These are phyloP conservation scores for silkworm (Bombyx mori) DNA, from an alignment of 1,140 invertebrate genomes.

Conservation along the genomic window ASM3026992v2 NC_085107.1:19232001-19232500, in stretches of 20 bases:
- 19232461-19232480: conserved; percentile 12
- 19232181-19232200: neutral
- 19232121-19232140: conserved; percentile 1
- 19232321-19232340: conserved; percentile 8
- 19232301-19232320: conserved; percentile 5
- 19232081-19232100: neutral
- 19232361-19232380: conserved; percentile 8
- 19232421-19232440: conserved; percentile 53
- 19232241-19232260: neutral
- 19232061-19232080: too few species aligned
- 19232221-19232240: neutral
- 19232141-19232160: conserved; percentile 9
- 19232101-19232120: neutral
- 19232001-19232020: too few species aligned
- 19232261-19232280: conserved; percentile 5
- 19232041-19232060: too few species aligned
- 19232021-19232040: too few species aligned
- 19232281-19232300: conserved; percentile 5
- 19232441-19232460: conserved; percentile 53
- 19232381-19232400: conserved; percentile 30
- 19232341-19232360: conserved; percentile 11
- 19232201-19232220: neutral
- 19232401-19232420: conserved; percentile 26
- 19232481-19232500: conserved; percentile 13
- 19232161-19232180: neutral